Evolutionary conservation across 2,888 invertebrate genomes (phyloP), one percentile per base, ranked within the genome.

Genomic region (Mystacides longicornis): DNA sequence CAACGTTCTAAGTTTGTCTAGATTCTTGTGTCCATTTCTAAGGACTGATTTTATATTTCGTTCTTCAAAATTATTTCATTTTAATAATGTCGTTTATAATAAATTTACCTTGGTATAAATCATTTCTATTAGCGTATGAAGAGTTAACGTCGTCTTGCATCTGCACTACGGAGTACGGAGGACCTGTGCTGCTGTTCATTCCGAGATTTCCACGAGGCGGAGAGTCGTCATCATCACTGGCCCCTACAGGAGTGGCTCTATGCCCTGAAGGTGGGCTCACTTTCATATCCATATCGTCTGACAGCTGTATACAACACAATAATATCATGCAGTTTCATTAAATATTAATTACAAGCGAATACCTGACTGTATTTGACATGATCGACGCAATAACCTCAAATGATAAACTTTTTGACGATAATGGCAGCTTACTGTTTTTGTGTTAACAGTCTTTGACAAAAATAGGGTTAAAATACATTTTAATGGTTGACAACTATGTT

Each of bases 101-200:
- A n/a, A n/a, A n/a, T 18, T 31, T 63, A 76, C 77, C 75, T 73
- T 75, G 76, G 64, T 75, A 69, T 64, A 66, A 72, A 61, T 77
- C 77, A 67, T 64, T 73, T 60, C 77, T 70, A 60, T 73, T 75
- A 11, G 73, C 64, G 16, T 74, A 74, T 60, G 70, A 71, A 55
- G 69, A 69, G 52, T 77, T 76, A 65, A 71, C 70, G 23, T 77
- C 76, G 60, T 77, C 77, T 56, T 80, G 78, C 21, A 86, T 83
- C 69, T 85, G 82, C 16, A 86, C 83, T 57, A 86, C 77, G 60
- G 86, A 85, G 75, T 86, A 85, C 64, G 83, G 80, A 9, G 81
- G 77, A 59, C 80, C 77, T n/a, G 67, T 59, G 46, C 78, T 79
- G 31, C 75, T 69, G 49, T 69, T 72, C 14, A n/a, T 14, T n/a